Conservation (phyloP, 2,888 invertebrate genomes). For the Dicranocentrus wangi region DNA sequence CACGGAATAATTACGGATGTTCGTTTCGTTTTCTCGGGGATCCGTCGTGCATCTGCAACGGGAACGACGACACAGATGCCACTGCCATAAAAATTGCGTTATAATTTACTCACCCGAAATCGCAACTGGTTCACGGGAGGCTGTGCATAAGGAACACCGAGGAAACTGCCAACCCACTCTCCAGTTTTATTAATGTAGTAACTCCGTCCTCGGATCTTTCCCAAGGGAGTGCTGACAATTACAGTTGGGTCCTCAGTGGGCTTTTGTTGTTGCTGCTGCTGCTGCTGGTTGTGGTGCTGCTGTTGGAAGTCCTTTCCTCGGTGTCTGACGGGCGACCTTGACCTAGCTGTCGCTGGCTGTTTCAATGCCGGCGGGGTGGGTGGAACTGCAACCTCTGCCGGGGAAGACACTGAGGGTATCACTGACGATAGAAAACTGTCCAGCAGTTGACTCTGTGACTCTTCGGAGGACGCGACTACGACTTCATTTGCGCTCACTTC, state of each 20-base stretch:
- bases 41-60: no score
- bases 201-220: conserved; percentile 40
- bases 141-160: conserved; percentile 74
- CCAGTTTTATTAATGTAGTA: conserved; percentile 52
- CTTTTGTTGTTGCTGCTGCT: conserved; percentile 32
- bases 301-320: neutral
- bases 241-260: conserved; percentile 18
- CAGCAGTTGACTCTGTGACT: conserved; percentile 5
- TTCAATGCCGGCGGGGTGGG: conserved; percentile 23
- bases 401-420: neutral
- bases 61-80: no score
- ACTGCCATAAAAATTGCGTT: no score
- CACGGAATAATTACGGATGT: neutral
- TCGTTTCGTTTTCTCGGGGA: no score
- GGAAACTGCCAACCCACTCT: conserved; percentile 71
- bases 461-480: conserved; percentile 9
- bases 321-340: conserved; percentile 41
- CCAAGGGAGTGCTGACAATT: conserved; percentile 46
- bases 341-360: conserved; percentile 32
- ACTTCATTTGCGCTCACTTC: neutral
- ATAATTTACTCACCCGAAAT: conserved; percentile 73
- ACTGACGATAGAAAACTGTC: conserved; percentile 6
- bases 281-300: conserved; percentile 17
- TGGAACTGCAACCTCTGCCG: neutral
- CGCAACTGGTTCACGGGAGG: conserved; percentile 73